These are phyloP conservation scores for Corythaeola cristata DNA, from an alignment of 2,113 vertebrate genomes.

Conservation along the genomic window DNA sequence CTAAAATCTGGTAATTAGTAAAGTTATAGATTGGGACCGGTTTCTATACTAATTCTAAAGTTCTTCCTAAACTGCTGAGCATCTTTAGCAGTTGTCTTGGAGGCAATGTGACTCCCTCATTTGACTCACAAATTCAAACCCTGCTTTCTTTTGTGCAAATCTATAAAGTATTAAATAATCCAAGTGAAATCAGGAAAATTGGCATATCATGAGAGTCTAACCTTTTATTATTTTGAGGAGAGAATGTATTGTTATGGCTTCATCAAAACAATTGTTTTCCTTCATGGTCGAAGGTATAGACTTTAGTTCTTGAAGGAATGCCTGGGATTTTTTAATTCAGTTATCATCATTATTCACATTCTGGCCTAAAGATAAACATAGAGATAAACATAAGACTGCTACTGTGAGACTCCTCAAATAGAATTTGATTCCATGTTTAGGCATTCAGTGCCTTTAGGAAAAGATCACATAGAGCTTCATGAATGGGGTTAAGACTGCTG, in stretches of 20 bases:
- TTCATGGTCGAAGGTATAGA: background rate
- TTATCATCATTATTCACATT: background rate
- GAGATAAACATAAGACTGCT: background rate
- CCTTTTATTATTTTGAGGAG: background rate
- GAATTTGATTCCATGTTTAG: background rate
- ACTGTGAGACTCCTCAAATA: background rate
- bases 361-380: background rate
- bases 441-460: background rate
- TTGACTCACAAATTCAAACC: background rate
- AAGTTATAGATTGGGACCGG: background rate
- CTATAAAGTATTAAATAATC: background rate
- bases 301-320: background rate
- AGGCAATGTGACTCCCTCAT: background rate
- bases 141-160: background rate
- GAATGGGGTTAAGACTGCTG: background rate
- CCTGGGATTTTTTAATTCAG: background rate
- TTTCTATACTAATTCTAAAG: background rate
- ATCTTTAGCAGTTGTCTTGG: background rate
- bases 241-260: background rate
- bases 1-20: background rate
- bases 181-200: background rate
- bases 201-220: background rate
- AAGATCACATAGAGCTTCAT: background rate
- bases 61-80: background rate
- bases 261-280: background rate